Evolutionary conservation across 2,888 invertebrate species (phyloP), one percentile per base, ranked within the genome.

Genomic region (Gastracanthus pulcherrimus): DNA sequence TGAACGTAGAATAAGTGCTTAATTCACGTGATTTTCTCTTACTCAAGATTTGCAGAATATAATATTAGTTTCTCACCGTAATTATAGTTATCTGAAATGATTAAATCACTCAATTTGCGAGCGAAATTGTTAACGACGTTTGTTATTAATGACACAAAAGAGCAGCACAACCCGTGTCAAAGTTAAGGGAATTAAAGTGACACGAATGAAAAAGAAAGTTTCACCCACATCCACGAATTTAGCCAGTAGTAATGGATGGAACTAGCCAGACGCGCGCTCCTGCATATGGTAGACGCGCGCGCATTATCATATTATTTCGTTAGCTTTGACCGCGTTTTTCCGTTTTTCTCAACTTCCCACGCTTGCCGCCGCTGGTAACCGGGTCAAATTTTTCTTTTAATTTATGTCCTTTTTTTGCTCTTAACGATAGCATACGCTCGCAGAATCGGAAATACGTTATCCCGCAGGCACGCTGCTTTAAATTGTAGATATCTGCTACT

Each of bases 241-340:
- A 70, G 55, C 69, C 41, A 81, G 78, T 77, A 78, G 81, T 81
- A 81, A 78, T 78, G 55, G 69, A 62, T 26, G 69, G 38, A 55
- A 77, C 45, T 19, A 31, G 77, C 69, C 81, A 77, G 74, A 74
- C 74, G 74, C 23, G 23, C 55, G 23, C 19, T 26, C 26, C 7
- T 19, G 38, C 41, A 23, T 62, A 75, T 31, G n/a, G 26, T 13
- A 60, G 29, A 48, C n/a, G n/a, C n/a, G 48, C 41, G 34, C 31
- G 51, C 71, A 62, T 77, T 76, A 76, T 76, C 62, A 29, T 60
- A 77, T 81, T 55, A 74, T 74, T 66, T 74, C 41, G 67, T 80
- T 70, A 69, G 70, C 69, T 76, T 64, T 76, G 75, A 70, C 69
- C 75, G 80, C 62, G 62, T 62, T 62, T 36, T 34, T 9, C 26